These are phyloP conservation scores for Bruchidius siliquastri DNA, from an alignment of 2,888 invertebrate species.

Conservation along the genomic window DNA sequence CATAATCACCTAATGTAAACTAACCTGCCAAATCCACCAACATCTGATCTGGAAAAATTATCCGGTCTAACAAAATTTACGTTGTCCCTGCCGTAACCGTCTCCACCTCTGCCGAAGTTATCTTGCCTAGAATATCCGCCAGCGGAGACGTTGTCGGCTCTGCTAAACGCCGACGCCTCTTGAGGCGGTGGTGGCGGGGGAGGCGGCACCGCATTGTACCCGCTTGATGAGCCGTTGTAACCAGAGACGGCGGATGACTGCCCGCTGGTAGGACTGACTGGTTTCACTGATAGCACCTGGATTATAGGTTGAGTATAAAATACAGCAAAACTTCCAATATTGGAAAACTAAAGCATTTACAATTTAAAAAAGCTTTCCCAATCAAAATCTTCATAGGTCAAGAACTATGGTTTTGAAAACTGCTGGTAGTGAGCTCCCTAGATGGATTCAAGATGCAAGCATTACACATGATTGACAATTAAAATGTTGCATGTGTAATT, in stretches of 20 bases:
- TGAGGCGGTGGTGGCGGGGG: slow-evolving; percentile 42
- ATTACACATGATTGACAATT: no score
- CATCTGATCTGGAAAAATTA: neutral
- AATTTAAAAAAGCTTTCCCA: no score
- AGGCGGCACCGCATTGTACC: slow-evolving; percentile 71
- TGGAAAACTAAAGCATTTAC: no score
- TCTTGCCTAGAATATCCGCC: slow-evolving; percentile 21
- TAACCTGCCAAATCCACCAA: neutral
- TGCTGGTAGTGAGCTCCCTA: no score
- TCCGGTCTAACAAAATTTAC: neutral
- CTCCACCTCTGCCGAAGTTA: slow-evolving; percentile 3
- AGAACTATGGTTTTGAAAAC: no score
- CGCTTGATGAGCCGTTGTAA: slow-evolving; percentile 31
- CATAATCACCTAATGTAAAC: no score
- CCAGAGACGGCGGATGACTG: neutral
- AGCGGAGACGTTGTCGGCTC: neutral
- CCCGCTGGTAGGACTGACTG: neutral
- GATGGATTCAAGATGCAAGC: no score
- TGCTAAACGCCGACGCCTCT: neutral
- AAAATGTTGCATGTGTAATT: no score
- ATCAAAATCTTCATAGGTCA: no score
- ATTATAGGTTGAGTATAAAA: no score
- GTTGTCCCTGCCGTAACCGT: slow-evolving; percentile 6
- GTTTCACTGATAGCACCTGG: neutral
- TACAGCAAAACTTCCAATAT: no score